These are phyloP conservation scores for Drosophila grimshawi DNA, from an alignment of 1,140 invertebrate genomes.

Conservation along the genomic window DNA sequence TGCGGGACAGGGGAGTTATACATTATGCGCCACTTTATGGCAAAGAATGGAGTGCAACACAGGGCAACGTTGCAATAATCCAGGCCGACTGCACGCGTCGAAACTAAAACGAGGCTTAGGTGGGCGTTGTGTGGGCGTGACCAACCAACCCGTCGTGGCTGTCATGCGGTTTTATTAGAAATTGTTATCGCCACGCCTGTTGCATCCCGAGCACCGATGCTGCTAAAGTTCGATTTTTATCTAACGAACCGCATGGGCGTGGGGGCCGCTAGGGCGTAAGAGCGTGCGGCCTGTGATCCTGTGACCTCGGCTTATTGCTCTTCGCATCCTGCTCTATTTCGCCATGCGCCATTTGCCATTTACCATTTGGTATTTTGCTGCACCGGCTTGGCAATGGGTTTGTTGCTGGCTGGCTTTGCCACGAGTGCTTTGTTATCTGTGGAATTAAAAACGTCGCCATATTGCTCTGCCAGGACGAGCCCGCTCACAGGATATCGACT, in stretches of 20 bases:
- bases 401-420: slow-evolving; percentile 34
- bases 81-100: slow-evolving; percentile 35
- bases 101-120: slow-evolving; percentile 41
- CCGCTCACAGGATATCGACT: slow-evolving; percentile 8
- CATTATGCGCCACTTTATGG: slow-evolving; percentile 67
- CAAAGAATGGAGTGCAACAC: slow-evolving; percentile 17
- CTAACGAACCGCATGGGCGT: slow-evolving; percentile 26
- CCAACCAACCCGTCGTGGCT: slow-evolving; percentile 36
- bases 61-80: slow-evolving; percentile 65
- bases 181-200: slow-evolving; percentile 77
- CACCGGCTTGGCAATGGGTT: slow-evolving; percentile 10
- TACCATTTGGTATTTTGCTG: slow-evolving; percentile 63
- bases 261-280: background rate
- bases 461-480: slow-evolving; percentile 55
- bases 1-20: slow-evolving; percentile 17
- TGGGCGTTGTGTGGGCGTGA: slow-evolving; percentile 11
- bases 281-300: slow-evolving; percentile 2
- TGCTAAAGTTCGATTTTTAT: slow-evolving; percentile 79
- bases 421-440: slow-evolving; percentile 76
- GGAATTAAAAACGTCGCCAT: slow-evolving; percentile 80
- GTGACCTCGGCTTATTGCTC: slow-evolving; percentile 57
- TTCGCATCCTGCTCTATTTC: slow-evolving; percentile 36
- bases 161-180: slow-evolving; percentile 82
- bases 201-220: slow-evolving; percentile 35
- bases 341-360: slow-evolving; percentile 15